phyloP scores from a whole-genome alignment of 2,888 invertebrate genomes.

The Choreutis nemorana region DNA sequence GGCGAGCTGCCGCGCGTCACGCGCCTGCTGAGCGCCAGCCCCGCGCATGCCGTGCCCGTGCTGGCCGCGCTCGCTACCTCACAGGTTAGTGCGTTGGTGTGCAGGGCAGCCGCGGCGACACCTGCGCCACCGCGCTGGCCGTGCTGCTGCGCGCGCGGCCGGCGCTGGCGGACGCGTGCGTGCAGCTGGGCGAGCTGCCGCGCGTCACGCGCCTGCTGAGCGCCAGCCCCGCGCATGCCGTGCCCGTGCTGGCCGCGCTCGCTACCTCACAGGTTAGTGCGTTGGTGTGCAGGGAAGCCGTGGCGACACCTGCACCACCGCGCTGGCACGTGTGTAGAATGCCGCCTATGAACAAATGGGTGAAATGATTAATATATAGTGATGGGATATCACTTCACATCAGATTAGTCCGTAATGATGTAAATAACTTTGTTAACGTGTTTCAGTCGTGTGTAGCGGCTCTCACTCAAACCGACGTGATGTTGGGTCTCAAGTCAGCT shows the following conservation, averaged over 20 bases:
- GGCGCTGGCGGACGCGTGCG: constrained; percentile 85
- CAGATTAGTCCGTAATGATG: too few species aligned
- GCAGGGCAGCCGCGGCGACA: constrained; percentile 78
- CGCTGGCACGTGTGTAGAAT: not conserved
- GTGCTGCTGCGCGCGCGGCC: constrained; percentile 87
- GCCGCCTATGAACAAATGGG: too few species aligned
- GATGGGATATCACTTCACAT: too few species aligned
- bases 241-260: constrained; percentile 87
- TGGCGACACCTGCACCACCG: not conserved
- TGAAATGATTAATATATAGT: too few species aligned
- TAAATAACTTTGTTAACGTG: constrained; percentile 6
- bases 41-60: constrained; percentile 84
- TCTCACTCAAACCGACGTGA: constrained; percentile 87
- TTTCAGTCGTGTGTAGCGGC: constrained; percentile 83
- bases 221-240: constrained; percentile 77
- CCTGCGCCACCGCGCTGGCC: constrained; percentile 85
- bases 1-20: constrained; percentile 87
- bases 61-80: constrained; percentile 86
- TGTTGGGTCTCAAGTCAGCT: constrained; percentile 87
- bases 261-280: constrained; percentile 77
- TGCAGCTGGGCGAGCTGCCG: constrained; percentile 88
- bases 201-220: constrained; percentile 79
- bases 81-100: constrained; percentile 64
- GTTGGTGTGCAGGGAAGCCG: not conserved
- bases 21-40: constrained; percentile 76